Evolutionary conservation across 2,888 invertebrate genomes (phyloP).

Genomic region (Itoplectis maculator): DNA sequence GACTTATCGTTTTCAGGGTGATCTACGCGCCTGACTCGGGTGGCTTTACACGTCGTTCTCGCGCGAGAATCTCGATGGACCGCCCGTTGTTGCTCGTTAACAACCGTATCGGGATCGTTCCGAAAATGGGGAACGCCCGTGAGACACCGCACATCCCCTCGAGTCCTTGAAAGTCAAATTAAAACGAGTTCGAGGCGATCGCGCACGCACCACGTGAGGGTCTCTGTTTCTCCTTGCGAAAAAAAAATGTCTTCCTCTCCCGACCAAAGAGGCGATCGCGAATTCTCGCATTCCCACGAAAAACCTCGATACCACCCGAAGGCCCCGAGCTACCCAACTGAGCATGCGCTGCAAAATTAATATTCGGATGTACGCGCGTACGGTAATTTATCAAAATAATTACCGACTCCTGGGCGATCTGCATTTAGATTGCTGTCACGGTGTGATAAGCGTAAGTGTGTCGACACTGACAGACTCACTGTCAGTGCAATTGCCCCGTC

Average conservation of each 20-base stretch:
- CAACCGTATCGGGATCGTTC: conserved; percentile 56
- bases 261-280: background rate
- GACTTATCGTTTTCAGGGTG: conserved; percentile 57
- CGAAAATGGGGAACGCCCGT: conserved; percentile 50
- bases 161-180: conserved; percentile 60
- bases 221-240: conserved; percentile 14
- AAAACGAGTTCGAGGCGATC: conserved; percentile 53
- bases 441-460: conserved; percentile 48
- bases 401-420: conserved; percentile 57
- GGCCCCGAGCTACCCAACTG: background rate
- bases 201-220: conserved; percentile 1
- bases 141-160: conserved; percentile 30
- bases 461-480: conserved; percentile 51
- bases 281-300: conserved; percentile 8
- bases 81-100: conserved; percentile 54
- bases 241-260: background rate
- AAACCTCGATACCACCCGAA: background rate
- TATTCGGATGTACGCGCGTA: conserved; percentile 14
- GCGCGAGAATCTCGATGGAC: conserved; percentile 57
- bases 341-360: conserved; percentile 16
- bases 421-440: conserved; percentile 61
- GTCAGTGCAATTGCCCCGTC: conserved; percentile 26
- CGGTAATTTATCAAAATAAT: conserved; percentile 55
- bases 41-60: background rate
- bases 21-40: conserved; percentile 37